Conservation (phyloP, 2,113 vertebrate genomes). For the Scolopax mira region DNA sequence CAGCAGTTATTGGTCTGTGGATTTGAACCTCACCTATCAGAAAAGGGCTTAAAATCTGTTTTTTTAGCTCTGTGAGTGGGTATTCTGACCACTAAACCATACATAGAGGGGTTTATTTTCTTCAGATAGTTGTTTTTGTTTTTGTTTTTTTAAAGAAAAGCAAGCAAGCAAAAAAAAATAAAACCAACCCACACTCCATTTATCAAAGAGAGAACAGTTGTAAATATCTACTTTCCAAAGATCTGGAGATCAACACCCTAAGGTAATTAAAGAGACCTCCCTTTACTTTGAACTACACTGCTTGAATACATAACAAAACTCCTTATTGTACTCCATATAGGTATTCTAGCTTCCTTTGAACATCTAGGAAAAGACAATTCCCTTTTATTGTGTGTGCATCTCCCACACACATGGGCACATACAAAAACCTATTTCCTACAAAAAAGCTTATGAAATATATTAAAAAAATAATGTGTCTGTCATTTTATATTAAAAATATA, state of each 20-base stretch:
- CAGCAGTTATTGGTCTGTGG: not conserved
- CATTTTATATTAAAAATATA: not conserved
- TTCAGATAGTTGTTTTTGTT: not conserved
- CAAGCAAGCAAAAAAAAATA: not conserved
- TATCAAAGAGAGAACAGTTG: not conserved
- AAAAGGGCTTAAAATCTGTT: not conserved
- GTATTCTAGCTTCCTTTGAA: not conserved
- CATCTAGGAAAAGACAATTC: not conserved
- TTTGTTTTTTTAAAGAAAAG: not conserved
- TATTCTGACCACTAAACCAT: not conserved
- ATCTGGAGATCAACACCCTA: not conserved
- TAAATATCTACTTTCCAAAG: not conserved
- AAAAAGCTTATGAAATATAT: not conserved
- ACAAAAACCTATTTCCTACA: not conserved
- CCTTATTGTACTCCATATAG: not conserved
- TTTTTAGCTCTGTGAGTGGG: not conserved
- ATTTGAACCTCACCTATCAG: constrained; percentile 14
- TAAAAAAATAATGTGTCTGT: not conserved
- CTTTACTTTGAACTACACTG: not conserved
- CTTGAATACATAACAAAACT: not conserved
- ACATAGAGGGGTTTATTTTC: not conserved
- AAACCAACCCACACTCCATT: not conserved
- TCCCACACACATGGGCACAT: not conserved
- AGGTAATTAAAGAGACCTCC: not conserved
- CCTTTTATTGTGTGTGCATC: not conserved